Evolutionary conservation across 1,140 invertebrate species (phyloP).

Genomic region (Drosophila gunungcola): DNA sequence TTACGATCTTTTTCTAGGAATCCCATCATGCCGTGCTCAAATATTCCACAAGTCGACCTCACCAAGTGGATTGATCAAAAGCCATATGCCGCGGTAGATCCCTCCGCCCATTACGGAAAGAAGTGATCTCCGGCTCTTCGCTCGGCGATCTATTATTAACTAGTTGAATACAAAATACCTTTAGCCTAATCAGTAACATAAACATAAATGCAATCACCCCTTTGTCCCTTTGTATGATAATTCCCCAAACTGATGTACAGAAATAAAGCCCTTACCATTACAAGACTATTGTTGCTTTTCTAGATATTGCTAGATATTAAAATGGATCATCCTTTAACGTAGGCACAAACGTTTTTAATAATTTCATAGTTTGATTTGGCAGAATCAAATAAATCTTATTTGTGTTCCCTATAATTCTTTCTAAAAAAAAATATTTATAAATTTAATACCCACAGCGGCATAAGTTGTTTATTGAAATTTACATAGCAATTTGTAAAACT

Average conservation of each 20-base stretch:
- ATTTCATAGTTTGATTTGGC: too few species aligned
- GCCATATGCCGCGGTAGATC: constrained; percentile 54
- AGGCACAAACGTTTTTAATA: too few species aligned
- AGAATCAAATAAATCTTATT: too few species aligned
- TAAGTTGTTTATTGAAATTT: neutral
- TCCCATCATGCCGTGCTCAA: constrained; percentile 87
- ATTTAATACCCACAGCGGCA: neutral
- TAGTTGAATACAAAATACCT: constrained; percentile 76
- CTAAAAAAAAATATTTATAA: too few species aligned
- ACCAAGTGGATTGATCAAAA: constrained; percentile 86
- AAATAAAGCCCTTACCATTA: constrained; percentile 58
- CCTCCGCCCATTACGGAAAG: constrained; percentile 60
- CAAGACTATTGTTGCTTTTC: neutral
- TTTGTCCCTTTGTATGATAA: constrained; percentile 59
- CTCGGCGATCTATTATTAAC: constrained; percentile 56
- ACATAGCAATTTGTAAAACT: neutral
- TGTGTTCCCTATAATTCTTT: too few species aligned
- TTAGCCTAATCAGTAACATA: constrained; percentile 70
- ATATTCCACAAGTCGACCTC: constrained; percentile 89
- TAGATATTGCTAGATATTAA: too few species aligned
- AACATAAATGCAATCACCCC: constrained; percentile 44
- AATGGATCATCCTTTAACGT: too few species aligned
- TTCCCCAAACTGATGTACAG: constrained; percentile 65
- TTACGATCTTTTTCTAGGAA: constrained; percentile 87
- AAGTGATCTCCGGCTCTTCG: constrained; percentile 38